These are phyloP conservation scores for Desmodus rotundus DNA, from an alignment of 2,113 vertebrate genomes.

Conservation along the genomic window DNA sequence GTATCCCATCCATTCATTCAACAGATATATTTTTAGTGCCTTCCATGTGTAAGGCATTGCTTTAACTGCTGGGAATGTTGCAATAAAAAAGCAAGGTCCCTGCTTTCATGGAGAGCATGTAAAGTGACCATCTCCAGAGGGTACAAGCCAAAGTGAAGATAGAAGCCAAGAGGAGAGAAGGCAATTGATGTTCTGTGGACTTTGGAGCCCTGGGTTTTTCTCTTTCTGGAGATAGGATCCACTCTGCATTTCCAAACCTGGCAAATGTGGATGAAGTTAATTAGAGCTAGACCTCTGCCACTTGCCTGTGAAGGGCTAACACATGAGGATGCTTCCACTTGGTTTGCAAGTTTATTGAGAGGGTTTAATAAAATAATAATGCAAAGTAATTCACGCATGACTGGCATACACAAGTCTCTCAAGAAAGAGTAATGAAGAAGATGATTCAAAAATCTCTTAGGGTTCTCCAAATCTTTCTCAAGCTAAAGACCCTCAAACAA, in stretches of 20 bases:
- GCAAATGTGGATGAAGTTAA: not conserved
- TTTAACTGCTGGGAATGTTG: not conserved
- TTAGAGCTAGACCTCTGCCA: not conserved
- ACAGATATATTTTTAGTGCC: not conserved
- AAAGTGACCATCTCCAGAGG: not conserved
- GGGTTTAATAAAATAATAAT: not conserved
- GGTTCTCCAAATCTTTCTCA: not conserved
- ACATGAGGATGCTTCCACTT: no score
- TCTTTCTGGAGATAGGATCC: not conserved
- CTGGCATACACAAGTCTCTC: not conserved
- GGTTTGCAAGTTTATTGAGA: not conserved
- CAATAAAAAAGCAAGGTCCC: not conserved
- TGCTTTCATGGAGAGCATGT: not conserved
- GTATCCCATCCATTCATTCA: not conserved
- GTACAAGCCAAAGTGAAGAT: not conserved
- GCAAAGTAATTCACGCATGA: not conserved
- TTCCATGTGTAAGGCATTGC: not conserved
- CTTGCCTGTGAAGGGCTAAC: not conserved
- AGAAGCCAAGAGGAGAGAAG: not conserved
- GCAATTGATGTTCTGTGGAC: rapidly evolving
- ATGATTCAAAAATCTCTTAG: not conserved
- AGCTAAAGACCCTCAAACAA: not conserved
- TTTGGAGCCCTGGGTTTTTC: not conserved
- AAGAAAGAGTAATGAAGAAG: not conserved
- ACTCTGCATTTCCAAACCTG: not conserved